phyloP scores from a whole-genome alignment of 2,113 vertebrate species.

The Cyphomyrus plagiostoma region DNA sequence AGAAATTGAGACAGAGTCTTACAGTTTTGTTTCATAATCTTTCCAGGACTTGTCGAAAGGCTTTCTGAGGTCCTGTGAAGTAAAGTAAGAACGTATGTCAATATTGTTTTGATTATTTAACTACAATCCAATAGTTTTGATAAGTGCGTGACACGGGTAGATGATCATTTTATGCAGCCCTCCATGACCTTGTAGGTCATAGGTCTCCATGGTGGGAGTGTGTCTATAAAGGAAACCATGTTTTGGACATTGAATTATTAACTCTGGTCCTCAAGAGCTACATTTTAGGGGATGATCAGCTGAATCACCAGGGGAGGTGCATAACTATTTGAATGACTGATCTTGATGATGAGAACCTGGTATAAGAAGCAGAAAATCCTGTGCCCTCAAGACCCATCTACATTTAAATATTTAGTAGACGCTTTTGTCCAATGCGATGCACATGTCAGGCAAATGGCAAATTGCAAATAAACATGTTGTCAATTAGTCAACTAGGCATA shows the following conservation, averaged over 20 bases:
- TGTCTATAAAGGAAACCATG: background rate
- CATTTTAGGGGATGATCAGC: background rate
- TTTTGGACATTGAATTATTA: background rate
- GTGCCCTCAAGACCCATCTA: background rate
- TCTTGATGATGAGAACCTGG: background rate
- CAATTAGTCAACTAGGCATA: background rate
- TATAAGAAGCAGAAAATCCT: background rate
- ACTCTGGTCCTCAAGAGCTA: background rate
- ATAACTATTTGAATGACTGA: background rate
- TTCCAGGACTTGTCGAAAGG: conserved; percentile 97
- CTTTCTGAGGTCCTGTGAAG: conserved; percentile 87
- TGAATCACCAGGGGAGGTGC: background rate
- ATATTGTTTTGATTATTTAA: background rate
- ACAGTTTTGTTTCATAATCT: conserved; percentile 97
- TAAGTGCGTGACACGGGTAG: background rate
- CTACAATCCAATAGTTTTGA: background rate
- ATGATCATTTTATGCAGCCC: background rate
- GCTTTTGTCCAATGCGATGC: background rate
- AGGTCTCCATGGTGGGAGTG: background rate
- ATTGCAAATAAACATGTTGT: background rate
- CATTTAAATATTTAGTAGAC: background rate
- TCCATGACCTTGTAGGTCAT: background rate
- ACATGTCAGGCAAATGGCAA: background rate
- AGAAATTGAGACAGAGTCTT: conserved; percentile 42
- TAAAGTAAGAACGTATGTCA: conserved; percentile 28